Evolutionary conservation across 53 echinoderm and acorn worm species (phyloP).

Genomic region (Temnopleurus reevesii): DNA sequence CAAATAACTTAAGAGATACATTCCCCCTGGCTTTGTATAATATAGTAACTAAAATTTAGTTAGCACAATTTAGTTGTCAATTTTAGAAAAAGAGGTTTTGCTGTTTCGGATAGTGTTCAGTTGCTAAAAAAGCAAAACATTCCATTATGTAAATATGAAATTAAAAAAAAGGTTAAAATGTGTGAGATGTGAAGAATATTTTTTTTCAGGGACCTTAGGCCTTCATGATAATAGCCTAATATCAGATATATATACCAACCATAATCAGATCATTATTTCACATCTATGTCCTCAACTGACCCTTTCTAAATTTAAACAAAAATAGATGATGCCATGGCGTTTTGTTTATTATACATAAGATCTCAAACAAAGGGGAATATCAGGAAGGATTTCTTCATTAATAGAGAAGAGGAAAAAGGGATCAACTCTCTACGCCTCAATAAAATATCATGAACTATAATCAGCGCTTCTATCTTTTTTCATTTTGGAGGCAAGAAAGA

Average conservation of each 20-base stretch:
- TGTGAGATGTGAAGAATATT: no score
- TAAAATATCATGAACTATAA: not conserved
- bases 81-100: no score
- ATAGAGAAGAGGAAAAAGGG: conserved; percentile 8
- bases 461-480: not conserved
- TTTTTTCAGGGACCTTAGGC: no score
- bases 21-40: no score
- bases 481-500: not conserved
- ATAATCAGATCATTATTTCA: not conserved
- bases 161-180: no score
- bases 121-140: no score
- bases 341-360: not conserved
- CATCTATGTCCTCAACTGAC: not conserved
- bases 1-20: no score
- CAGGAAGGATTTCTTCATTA: not conserved
- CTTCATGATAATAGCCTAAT: not conserved
- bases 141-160: no score
- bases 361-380: not conserved
- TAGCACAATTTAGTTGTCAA: no score
- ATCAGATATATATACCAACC: not conserved
- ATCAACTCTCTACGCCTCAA: conserved; percentile 4
- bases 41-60: no score
- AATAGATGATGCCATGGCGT: not conserved
- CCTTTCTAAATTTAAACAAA: not conserved
- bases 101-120: no score